Evolutionary conservation across 1,140 invertebrate species (phyloP).

Genomic region (Colletes gigas): DNA sequence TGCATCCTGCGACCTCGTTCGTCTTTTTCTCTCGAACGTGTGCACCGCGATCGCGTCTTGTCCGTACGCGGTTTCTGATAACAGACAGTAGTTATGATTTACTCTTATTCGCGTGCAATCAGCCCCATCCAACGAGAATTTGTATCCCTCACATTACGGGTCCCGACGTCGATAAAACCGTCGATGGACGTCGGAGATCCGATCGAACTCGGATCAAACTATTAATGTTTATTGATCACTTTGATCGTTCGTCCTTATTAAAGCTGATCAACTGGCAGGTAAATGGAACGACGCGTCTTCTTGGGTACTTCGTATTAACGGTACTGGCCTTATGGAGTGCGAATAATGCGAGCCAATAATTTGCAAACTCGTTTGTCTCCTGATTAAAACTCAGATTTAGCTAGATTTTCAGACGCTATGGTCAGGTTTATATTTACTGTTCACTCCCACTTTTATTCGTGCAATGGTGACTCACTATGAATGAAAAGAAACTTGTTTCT

Average conservation of each 20-base stretch:
- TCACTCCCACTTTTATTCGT: too few species aligned
- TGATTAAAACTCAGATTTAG: not conserved
- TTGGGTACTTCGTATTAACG: constrained; percentile 20
- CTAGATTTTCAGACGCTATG: not conserved
- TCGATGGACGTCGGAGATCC: too few species aligned
- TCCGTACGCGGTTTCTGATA: constrained; percentile 25
- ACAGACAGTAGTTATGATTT: constrained; percentile 25
- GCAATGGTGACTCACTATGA: too few species aligned
- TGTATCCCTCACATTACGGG: too few species aligned
- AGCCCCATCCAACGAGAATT: not conserved
- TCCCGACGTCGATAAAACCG: not conserved
- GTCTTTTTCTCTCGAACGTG: constrained; percentile 1
- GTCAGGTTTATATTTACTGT: not conserved
- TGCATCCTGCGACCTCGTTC: constrained; percentile 68
- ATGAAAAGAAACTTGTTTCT: too few species aligned
- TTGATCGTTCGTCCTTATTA: not conserved
- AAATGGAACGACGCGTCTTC: constrained; percentile 11
- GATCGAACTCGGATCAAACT: not conserved
- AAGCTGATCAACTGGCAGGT: constrained; percentile 2
- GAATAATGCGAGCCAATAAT: constrained; percentile 17
- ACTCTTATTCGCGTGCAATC: constrained; percentile 4
- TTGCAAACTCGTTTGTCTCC: not conserved
- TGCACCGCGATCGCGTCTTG: not conserved
- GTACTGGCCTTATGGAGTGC: not conserved
- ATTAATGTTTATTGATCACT: constrained; percentile 1